A percentile compares a stretch with the other conserved stretches of the same genome.
phyloP scores from a whole-genome alignment of 2,797 vertebrate species.

The Tapera naevia region DNA sequence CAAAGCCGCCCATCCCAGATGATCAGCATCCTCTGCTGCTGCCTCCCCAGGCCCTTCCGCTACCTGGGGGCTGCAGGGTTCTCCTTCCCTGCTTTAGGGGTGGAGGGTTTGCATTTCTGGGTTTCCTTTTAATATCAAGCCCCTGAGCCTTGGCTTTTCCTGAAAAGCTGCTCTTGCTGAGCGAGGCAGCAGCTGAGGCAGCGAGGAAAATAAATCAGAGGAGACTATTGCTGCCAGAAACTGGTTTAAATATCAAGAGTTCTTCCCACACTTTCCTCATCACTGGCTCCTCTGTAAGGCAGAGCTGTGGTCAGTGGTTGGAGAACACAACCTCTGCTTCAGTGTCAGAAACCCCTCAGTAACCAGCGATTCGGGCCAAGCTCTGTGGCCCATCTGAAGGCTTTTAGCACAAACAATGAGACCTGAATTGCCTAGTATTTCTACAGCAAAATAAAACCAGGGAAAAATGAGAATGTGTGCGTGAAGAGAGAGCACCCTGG shows the following conservation, averaged over 20 bases:
- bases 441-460: background rate
- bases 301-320: background rate
- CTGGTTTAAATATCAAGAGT: background rate
- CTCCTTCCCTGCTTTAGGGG: background rate
- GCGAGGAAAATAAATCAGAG: background rate
- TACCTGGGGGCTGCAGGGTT: accelerated
- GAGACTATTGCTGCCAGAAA: background rate
- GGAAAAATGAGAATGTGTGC: background rate
- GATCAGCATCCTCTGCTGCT: background rate
- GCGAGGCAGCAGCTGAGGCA: background rate
- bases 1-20: accelerated
- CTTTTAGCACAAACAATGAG: background rate
- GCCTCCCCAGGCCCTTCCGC: accelerated
- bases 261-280: background rate
- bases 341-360: background rate
- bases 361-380: background rate
- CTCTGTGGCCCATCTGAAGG: background rate
- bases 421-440: background rate
- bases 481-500: background rate
- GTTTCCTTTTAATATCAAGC: background rate
- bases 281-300: background rate
- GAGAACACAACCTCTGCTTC: background rate
- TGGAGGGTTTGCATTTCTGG: background rate
- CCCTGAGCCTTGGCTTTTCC: background rate
- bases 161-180: background rate